These are phyloP conservation scores for Melanophora roralis DNA, from an alignment of 2,888 invertebrate species.

Conservation along the genomic window DNA sequence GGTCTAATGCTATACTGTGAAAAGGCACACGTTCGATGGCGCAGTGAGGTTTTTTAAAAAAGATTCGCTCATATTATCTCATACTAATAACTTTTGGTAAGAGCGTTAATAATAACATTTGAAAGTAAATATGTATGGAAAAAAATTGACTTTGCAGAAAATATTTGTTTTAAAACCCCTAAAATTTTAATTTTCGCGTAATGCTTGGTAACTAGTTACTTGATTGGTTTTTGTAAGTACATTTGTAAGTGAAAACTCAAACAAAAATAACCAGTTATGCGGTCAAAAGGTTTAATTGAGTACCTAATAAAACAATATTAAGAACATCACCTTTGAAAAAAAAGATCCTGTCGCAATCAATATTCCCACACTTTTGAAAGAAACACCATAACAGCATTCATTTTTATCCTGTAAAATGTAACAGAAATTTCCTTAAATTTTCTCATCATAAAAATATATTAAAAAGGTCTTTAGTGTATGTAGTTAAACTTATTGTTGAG, in stretches of 20 bases:
- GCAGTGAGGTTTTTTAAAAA: too few relatives aligned
- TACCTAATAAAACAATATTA: too few relatives aligned
- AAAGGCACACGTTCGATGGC: constrained; percentile 17
- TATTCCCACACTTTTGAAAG: constrained; percentile 22
- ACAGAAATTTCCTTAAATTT: constrained; percentile 6
- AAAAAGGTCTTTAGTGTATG: neutral
- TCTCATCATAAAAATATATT: neutral
- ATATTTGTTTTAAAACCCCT: too few relatives aligned
- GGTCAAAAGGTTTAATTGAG: too few relatives aligned
- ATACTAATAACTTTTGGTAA: neutral
- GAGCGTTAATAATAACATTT: too few relatives aligned
- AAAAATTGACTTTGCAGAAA: too few relatives aligned
- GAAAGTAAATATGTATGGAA: too few relatives aligned
- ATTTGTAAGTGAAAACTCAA: too few relatives aligned
- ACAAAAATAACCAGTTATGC: too few relatives aligned
- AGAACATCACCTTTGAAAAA: neutral
- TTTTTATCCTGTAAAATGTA: neutral
- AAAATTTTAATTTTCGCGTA: too few relatives aligned
- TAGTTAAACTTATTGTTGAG: neutral
- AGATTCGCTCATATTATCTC: constrained; percentile 8
- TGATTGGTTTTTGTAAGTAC: too few relatives aligned
- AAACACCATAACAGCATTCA: neutral
- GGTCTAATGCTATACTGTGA: neutral
- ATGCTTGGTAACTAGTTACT: too few relatives aligned
- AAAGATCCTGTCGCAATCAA: constrained; percentile 1